Base-by-base conservation (phyloP, 2,797 vertebrate species). In the Graptemys geographica region DNA sequence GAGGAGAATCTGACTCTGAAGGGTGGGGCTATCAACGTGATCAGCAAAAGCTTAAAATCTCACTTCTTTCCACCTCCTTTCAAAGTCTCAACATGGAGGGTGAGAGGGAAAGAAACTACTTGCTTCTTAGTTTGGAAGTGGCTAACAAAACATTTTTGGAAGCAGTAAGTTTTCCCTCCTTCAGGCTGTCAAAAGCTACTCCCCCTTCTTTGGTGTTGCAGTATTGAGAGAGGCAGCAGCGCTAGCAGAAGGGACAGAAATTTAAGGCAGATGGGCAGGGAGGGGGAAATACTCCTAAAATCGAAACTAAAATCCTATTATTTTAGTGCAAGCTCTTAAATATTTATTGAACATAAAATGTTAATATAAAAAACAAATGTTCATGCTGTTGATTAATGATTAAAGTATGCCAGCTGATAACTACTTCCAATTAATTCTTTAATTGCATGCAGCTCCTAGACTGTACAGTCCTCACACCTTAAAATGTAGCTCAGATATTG, bases 261-360 rank as follows among this genome's bases (percentile, higher is more conserved):
- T 51, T 8, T 57, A 90, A 72, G 15, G 74, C 47, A 79, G 31
- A 80, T 83, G 19, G 13, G 4, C 19, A 8, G 41, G 74, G 53
- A 28, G 47, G 23, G 23, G 87, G 47, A 6, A 76, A 91, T 27
- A 28, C 31, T 86, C 18, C 49, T 87, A 72, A n/a, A 89, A 16
- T 51, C 87, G 18, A 76, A 69, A 65, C 47, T 88, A 51, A 90
- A 76, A 65, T 88, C 23, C 65, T 84, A 33, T 44, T 89, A 56
- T 56, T 93, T 84, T 81, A 13, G 79, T 65, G 81, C 78, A 93
- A 92, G 72, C 51, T 25, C 37, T 84, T 92, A n/a, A 57, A 78
- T 12, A 84, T 96, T 92, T 82, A 76, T 59, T 81, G 83, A 49
- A 53, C 51, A 8, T 81, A 84, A 41, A 87, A 87, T 92, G 79